Percentiles rank a stretch among this genome's conserved stretches.
Evolutionary conservation across 2,888 invertebrate genomes (phyloP).

Genomic region (Cryptus armator): DNA sequence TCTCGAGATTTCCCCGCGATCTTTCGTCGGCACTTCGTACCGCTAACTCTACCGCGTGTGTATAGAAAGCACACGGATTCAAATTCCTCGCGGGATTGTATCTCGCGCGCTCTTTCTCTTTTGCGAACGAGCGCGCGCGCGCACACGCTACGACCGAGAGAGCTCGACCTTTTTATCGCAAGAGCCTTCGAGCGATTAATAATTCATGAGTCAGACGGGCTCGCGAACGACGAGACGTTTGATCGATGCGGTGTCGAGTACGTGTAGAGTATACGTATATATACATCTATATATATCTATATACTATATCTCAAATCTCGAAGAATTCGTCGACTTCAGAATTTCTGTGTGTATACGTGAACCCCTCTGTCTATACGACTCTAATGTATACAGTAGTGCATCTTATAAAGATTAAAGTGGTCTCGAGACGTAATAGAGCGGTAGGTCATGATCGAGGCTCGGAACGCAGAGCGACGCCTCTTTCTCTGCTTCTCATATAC

Average conservation of each 20-base stretch:
- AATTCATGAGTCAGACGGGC: conserved; percentile 68
- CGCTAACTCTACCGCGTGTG: not conserved
- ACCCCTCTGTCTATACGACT: conserved; percentile 37
- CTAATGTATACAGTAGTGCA: conserved; percentile 53
- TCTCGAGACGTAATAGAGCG: conserved; percentile 58
- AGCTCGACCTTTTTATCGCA: conserved; percentile 62
- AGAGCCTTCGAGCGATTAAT: conserved; percentile 64
- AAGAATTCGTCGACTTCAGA: conserved; percentile 47
- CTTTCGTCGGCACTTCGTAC: conserved; percentile 5
- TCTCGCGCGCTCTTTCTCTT: conserved; percentile 44
- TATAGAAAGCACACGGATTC: not conserved
- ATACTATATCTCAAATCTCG: conserved; percentile 24
- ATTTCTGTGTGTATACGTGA: conserved; percentile 31
- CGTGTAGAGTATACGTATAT: conserved; percentile 20
- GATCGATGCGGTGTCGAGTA: conserved; percentile 63
- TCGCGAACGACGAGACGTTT: conserved; percentile 61
- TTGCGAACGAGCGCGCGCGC: not conserved
- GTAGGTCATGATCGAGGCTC: conserved; percentile 69
- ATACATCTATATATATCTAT: not conserved
- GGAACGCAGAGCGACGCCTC: conserved; percentile 38
- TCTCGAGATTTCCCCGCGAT: conserved; percentile 31
- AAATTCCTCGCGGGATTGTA: conserved; percentile 20
- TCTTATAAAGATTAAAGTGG: conserved; percentile 46
- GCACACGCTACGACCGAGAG: conserved; percentile 10
- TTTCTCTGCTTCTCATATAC: not conserved